Evolutionary conservation across 2,113 vertebrate genomes (phyloP).

Genomic region (Corydoras maculifer): DNA sequence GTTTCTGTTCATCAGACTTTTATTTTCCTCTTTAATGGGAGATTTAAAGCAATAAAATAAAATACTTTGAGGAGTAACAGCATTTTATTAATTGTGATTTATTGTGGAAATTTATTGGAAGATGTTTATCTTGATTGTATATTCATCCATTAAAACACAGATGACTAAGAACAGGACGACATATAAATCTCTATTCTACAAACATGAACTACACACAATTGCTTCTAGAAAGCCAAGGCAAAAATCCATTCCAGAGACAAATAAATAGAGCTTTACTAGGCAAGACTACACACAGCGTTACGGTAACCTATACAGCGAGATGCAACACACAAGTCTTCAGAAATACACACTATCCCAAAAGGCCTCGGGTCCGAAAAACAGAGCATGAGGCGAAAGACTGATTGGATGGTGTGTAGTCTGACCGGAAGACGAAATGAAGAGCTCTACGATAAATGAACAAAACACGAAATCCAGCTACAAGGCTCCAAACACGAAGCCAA

Average conservation of each 20-base stretch:
- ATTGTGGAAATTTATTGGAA: too few relatives aligned
- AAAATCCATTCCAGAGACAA: conserved; percentile 33
- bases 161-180: conserved; percentile 29
- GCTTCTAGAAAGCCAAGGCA: conserved; percentile 43
- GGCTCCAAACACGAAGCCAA: conserved; percentile 36
- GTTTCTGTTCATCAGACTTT: too few relatives aligned
- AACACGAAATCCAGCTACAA: conserved; percentile 6
- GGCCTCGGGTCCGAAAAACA: conserved; percentile 2
- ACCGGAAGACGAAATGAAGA: conserved; percentile 33
- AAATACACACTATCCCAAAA: conserved; percentile 38
- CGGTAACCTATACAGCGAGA: conserved; percentile 35
- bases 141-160: conserved; percentile 32
- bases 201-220: conserved; percentile 44
- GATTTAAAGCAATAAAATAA: too few relatives aligned
- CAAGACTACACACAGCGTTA: conserved; percentile 39
- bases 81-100: too few relatives aligned
- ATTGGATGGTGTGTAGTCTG: conserved; percentile 38
- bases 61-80: too few relatives aligned
- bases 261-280: conserved; percentile 38
- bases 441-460: conserved; percentile 7
- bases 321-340: conserved; percentile 43
- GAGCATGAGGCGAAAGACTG: background rate
- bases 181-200: conserved; percentile 34
- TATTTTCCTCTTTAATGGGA: too few relatives aligned
- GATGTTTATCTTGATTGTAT: background rate